phyloP scores from a whole-genome alignment of 2,113 vertebrate species.

The Sinocyclocheilus maitianheensis region DNA sequence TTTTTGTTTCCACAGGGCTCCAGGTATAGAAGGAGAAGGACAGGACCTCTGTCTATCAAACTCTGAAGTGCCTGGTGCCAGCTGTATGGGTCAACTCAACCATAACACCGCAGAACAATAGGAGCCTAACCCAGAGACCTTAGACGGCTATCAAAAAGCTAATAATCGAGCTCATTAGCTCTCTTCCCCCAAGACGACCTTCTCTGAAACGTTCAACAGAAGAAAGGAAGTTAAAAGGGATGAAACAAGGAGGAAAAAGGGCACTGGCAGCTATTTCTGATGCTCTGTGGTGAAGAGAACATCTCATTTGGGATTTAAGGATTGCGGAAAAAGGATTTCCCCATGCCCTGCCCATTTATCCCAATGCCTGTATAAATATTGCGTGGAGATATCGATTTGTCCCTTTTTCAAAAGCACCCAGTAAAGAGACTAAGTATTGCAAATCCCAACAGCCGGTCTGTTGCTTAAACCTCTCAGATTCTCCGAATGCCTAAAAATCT shows the following conservation, averaged over 20 bases:
- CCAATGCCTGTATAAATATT: conserved; percentile 70
- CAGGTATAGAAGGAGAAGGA: conserved; percentile 57
- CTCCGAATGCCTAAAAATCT: conserved; percentile 4
- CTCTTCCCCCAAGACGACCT: conserved; percentile 59
- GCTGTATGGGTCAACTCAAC: conserved; percentile 64
- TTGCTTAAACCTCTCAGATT: not conserved
- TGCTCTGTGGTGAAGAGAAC: conserved; percentile 72
- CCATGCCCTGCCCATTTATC: conserved; percentile 64
- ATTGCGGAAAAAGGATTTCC: conserved; percentile 69
- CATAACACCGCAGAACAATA: conserved; percentile 62
- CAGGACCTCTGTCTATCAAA: conserved; percentile 60
- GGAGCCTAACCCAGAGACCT: conserved; percentile 54
- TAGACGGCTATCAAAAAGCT: conserved; percentile 60
- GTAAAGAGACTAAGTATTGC: conserved; percentile 71
- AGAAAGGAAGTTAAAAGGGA: conserved; percentile 19
- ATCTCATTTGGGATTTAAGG: conserved; percentile 72
- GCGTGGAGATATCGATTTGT: conserved; percentile 73
- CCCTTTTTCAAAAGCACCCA: conserved; percentile 59
- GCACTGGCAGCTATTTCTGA: conserved; percentile 73
- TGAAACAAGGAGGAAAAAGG: conserved; percentile 54
- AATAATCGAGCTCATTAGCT: conserved; percentile 72
- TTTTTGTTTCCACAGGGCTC: conserved; percentile 59
- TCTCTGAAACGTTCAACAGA: conserved; percentile 51
- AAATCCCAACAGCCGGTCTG: conserved; percentile 23
- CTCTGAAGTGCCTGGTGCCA: conserved; percentile 62